Evolutionary conservation across 2,113 vertebrate species (phyloP).

Genomic region (Orthonyx spaldingii): DNA sequence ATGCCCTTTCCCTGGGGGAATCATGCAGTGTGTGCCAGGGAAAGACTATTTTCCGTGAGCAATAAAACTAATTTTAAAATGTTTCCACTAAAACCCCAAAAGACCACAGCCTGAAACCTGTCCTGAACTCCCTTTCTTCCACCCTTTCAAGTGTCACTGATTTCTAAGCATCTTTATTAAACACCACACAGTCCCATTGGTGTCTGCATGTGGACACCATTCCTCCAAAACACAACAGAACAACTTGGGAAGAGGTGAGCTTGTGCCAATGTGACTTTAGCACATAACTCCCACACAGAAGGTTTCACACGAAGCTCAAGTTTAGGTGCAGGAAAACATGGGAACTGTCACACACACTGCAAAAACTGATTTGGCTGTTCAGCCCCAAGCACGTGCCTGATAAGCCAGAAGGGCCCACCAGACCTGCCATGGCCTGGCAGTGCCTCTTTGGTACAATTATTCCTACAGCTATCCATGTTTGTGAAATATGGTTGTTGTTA

Average conservation of each 20-base stretch:
- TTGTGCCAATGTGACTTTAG: neutral
- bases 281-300: neutral
- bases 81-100: neutral
- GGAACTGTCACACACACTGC: neutral
- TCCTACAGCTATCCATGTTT: neutral
- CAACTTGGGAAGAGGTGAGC: neutral
- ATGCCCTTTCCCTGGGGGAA: neutral
- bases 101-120: neutral
- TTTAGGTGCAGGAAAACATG: neutral
- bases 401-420: neutral
- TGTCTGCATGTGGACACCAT: rapidly evolving
- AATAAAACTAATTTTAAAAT: neutral
- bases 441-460: neutral
- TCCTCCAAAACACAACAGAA: neutral
- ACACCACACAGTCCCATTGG: rapidly evolving
- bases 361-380: neutral
- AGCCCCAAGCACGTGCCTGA: neutral
- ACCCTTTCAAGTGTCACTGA: neutral
- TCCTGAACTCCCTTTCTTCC: neutral
- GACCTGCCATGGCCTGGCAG: neutral
- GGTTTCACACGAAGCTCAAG: rapidly evolving
- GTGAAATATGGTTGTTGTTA: rapidly evolving
- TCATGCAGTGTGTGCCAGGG: neutral
- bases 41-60: neutral
- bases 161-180: neutral